Conservation (phyloP, 2,888 invertebrate species). For the Caenorhabditis afra region DNA sequence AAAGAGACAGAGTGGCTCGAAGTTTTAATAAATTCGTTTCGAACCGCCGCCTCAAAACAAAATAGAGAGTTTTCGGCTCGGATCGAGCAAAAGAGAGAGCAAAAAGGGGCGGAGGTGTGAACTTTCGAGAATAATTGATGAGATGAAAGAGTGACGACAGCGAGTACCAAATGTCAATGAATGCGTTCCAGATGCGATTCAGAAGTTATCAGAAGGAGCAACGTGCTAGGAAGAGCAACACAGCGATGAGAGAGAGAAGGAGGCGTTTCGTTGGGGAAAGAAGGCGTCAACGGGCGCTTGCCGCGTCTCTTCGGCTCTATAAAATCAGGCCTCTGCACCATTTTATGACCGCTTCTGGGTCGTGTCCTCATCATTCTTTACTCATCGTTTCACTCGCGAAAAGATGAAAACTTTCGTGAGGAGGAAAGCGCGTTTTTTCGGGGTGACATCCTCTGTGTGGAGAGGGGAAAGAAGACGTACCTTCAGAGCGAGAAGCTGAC, state of each 20-base stretch:
- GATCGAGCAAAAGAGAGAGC: neutral
- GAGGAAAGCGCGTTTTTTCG: conserved; percentile 4
- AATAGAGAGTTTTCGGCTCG: conserved; percentile 3
- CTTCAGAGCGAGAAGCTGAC: conserved; percentile 84
- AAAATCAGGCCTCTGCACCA: conserved; percentile 53
- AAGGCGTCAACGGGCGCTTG: conserved; percentile 31
- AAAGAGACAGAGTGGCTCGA: conserved; percentile 19
- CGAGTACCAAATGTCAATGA: neutral
- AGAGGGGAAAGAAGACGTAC: conserved; percentile 69
- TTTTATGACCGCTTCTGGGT: conserved; percentile 50
- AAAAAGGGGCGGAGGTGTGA: conserved; percentile 25
- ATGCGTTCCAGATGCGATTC: neutral
- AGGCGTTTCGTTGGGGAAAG: conserved; percentile 1
- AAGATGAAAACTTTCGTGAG: conserved; percentile 13
- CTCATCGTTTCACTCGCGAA: conserved; percentile 23
- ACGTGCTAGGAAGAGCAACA: neutral
- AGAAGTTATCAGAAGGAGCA: too few species aligned
- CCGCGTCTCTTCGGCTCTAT: conserved; percentile 25
- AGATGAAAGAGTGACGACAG: conserved; percentile 7
- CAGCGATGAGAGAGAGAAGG: neutral
- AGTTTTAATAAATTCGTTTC: conserved; percentile 37
- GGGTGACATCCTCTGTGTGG: conserved; percentile 28
- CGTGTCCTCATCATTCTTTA: conserved; percentile 42
- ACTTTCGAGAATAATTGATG: conserved; percentile 52
- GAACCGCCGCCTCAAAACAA: conserved; percentile 3